phyloP scores from a whole-genome alignment of 2,797 vertebrate genomes.

The Hydrocynus forskahlii region DNA sequence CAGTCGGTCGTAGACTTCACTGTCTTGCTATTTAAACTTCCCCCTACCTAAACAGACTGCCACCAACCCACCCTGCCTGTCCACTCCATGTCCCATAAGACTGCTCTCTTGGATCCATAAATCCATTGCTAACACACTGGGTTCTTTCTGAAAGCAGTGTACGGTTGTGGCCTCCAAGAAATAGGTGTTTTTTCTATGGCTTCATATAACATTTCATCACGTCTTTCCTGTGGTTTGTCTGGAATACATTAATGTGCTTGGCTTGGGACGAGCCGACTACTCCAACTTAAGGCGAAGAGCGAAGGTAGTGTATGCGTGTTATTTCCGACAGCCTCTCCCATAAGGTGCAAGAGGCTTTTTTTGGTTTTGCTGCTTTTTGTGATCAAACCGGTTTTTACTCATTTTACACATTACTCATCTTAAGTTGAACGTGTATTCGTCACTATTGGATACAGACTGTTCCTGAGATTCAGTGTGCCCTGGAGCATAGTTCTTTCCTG shows the following conservation, averaged over 20 bases:
- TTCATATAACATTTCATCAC: conserved; percentile 69
- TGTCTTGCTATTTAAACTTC: conserved; percentile 62
- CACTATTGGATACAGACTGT: neutral
- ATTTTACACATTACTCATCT: neutral
- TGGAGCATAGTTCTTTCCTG: neutral
- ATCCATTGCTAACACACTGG: conserved; percentile 65
- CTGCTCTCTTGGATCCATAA: conserved; percentile 67
- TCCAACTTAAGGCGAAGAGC: conserved; percentile 31
- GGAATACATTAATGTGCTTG: conserved; percentile 56
- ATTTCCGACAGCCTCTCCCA: conserved; percentile 21
- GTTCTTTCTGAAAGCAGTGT: conserved; percentile 67
- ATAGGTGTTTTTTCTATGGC: conserved; percentile 65
- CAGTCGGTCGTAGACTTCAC: conserved; percentile 58
- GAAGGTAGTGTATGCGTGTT: conserved; percentile 29
- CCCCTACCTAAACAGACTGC: conserved; percentile 64
- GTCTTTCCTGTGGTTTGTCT: conserved; percentile 69
- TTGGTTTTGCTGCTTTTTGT: conserved; percentile 26
- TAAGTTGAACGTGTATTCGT: neutral
- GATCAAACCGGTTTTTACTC: conserved; percentile 9
- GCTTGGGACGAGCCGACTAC: conserved; percentile 35
- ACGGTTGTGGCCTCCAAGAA: conserved; percentile 64
- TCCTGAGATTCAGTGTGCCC: neutral
- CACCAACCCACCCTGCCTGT: conserved; percentile 61
- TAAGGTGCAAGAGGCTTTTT: conserved; percentile 39
- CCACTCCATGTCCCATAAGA: conserved; percentile 62